Percentiles rank a stretch among this genome's conserved stretches.
phyloP scores from a whole-genome alignment of 2,113 vertebrate genomes.

The Diglossa brunneiventris region DNA sequence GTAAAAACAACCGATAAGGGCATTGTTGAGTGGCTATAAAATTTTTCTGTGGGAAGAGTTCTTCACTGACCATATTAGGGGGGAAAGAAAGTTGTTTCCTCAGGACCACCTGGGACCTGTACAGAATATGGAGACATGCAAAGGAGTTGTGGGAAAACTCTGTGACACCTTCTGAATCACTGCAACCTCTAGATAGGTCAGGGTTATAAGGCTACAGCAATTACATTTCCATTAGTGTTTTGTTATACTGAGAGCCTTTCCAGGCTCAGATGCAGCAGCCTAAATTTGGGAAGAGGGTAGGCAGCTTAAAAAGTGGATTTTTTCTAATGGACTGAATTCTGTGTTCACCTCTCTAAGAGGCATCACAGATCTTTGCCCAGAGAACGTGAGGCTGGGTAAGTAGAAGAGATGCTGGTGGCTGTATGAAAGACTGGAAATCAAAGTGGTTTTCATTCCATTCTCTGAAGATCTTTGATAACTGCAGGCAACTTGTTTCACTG shows the following conservation, averaged over 20 bases:
- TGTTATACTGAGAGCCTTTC: background rate
- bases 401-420: background rate
- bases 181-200: background rate
- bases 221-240: background rate
- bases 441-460: background rate
- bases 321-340: background rate
- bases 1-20: background rate
- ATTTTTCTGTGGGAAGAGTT: background rate
- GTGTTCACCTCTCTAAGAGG: background rate
- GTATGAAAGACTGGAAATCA: background rate
- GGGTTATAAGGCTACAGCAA: background rate
- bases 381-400: background rate
- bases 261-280: background rate
- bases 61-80: background rate
- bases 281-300: background rate
- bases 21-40: background rate
- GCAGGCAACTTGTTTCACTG: background rate
- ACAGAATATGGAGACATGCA: background rate
- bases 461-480: background rate
- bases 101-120: background rate
- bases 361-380: background rate
- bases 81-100: background rate
- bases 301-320: background rate
- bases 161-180: background rate
- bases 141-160: background rate